Evolutionary conservation across 2,888 invertebrate species (phyloP).

Genomic region (Eurytoma adleriae): DNA sequence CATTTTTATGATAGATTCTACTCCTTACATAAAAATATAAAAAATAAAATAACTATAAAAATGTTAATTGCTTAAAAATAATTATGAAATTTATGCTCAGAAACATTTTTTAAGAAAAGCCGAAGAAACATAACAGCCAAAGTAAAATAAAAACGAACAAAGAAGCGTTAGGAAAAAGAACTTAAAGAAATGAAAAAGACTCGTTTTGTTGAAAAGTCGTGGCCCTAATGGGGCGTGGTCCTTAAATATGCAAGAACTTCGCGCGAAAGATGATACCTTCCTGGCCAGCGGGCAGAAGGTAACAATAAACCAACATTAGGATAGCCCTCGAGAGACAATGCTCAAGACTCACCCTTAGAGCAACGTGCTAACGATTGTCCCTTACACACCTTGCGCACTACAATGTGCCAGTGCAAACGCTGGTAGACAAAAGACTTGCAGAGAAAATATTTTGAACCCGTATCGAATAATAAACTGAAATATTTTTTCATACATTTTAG

Average conservation of each 20-base stretch:
- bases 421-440: neutral
- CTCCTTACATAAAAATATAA: neutral
- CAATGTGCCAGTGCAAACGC: neutral
- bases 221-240: slow-evolving; percentile 66
- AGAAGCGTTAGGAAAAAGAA: neutral
- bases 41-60: neutral
- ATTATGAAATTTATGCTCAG: too few species aligned
- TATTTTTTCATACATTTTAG: too few species aligned
- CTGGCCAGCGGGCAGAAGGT: slow-evolving; percentile 72
- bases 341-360: slow-evolving; percentile 68
- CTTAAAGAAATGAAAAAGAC: neutral
- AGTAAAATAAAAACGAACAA: neutral
- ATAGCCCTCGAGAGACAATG: slow-evolving; percentile 71
- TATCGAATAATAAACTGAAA: too few species aligned
- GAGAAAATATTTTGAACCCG: too few species aligned
- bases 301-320: slow-evolving; percentile 75
- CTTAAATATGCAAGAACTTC: slow-evolving; percentile 69
- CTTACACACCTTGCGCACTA: slow-evolving; percentile 21
- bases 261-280: neutral
- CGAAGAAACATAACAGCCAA: neutral
- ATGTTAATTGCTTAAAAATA: neutral
- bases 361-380: slow-evolving; percentile 70
- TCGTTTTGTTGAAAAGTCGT: slow-evolving; percentile 6
- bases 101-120: neutral
- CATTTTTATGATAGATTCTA: slow-evolving; percentile 22